Evolutionary conservation across 2,888 invertebrate genomes (phyloP).

Genomic region (Chrysodeixis includens): DNA sequence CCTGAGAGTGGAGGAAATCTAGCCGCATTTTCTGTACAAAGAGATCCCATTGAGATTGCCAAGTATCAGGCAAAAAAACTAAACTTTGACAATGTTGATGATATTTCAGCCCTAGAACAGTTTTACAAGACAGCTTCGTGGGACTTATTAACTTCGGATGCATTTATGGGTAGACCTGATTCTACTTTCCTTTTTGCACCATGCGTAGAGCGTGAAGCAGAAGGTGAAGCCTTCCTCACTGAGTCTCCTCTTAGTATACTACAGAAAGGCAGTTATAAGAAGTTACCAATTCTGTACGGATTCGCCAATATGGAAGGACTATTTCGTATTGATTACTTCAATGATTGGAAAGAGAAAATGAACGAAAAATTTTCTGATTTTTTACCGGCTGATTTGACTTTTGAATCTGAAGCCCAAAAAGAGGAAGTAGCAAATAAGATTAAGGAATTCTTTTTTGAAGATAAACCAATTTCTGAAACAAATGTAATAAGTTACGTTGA

Average conservation of each 20-base stretch:
- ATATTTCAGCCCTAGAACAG: slow-evolving; percentile 65
- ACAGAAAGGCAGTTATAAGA: slow-evolving; percentile 59
- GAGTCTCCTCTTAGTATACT: slow-evolving; percentile 67
- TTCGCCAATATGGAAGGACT: slow-evolving; percentile 74
- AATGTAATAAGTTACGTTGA: slow-evolving; percentile 61
- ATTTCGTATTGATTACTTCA: slow-evolving; percentile 59
- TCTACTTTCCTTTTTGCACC: slow-evolving; percentile 58
- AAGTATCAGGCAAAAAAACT: slow-evolving; percentile 58
- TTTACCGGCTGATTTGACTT: slow-evolving; percentile 69
- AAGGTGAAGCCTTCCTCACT: slow-evolving; percentile 60
- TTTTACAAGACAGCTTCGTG: slow-evolving; percentile 66
- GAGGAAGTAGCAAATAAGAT: slow-evolving; percentile 59
- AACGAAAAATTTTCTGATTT: slow-evolving; percentile 73
- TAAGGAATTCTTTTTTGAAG: slow-evolving; percentile 67
- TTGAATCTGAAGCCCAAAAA: slow-evolving; percentile 59
- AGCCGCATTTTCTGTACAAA: slow-evolving; percentile 56
- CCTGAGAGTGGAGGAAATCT: slow-evolving; percentile 66
- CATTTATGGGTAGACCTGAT: slow-evolving; percentile 48
- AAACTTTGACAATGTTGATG: slow-evolving; percentile 60
- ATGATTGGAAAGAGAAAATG: slow-evolving; percentile 66
- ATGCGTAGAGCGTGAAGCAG: slow-evolving; percentile 52
- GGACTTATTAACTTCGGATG: slow-evolving; percentile 54
- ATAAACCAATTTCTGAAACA: slow-evolving; percentile 52
- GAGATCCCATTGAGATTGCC: slow-evolving; percentile 67
- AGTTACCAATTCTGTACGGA: slow-evolving; percentile 69